These are phyloP conservation scores for Megalonaias nervosa DNA, from an alignment of 1,140 invertebrate species.

Conservation along the genomic window DNA sequence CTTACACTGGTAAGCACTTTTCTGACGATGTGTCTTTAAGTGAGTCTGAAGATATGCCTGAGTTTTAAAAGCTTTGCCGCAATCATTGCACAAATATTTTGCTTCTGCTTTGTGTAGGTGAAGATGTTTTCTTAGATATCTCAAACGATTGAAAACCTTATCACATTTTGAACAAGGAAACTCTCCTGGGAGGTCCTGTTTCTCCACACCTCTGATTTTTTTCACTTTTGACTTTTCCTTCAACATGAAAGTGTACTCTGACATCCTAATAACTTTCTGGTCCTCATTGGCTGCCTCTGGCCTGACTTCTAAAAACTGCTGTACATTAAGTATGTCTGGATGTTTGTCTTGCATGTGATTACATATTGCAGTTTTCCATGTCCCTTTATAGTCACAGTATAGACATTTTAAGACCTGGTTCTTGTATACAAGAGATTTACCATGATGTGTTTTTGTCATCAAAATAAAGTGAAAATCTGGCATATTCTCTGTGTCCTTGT, in stretches of 20 bases:
- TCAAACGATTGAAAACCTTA: slow-evolving; percentile 61
- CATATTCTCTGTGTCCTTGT: slow-evolving; percentile 12
- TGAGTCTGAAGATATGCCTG: slow-evolving; percentile 54
- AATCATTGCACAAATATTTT: slow-evolving; percentile 60
- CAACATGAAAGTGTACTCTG: slow-evolving; percentile 37
- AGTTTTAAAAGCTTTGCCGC: slow-evolving; percentile 66
- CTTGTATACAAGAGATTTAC: slow-evolving; percentile 40
- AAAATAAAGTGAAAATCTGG: slow-evolving; percentile 59
- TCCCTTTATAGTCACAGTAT: slow-evolving; percentile 53
- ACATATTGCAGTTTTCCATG: slow-evolving; percentile 51
- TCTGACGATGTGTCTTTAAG: slow-evolving; percentile 57
- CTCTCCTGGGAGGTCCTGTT: slow-evolving; percentile 59
- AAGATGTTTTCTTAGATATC: slow-evolving; percentile 63
- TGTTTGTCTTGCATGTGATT: slow-evolving; percentile 58
- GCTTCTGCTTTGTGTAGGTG: slow-evolving; percentile 51
- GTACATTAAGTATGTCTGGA: slow-evolving; percentile 40
- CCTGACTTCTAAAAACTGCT: slow-evolving; percentile 27
- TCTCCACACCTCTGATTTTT: slow-evolving; percentile 48
- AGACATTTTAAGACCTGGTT: slow-evolving; percentile 55
- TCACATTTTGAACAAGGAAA: slow-evolving; percentile 58
- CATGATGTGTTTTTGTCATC: slow-evolving; percentile 29
- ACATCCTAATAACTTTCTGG: slow-evolving; percentile 54
- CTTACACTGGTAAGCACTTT: slow-evolving; percentile 54
- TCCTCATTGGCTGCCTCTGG: slow-evolving; percentile 10
- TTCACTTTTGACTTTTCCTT: slow-evolving; percentile 22